Percentiles rank a stretch among this genome's conserved stretches.
These are phyloP conservation scores for Cydia splendana DNA, from an alignment of 1,140 invertebrate genomes.

Conservation along the genomic window DNA sequence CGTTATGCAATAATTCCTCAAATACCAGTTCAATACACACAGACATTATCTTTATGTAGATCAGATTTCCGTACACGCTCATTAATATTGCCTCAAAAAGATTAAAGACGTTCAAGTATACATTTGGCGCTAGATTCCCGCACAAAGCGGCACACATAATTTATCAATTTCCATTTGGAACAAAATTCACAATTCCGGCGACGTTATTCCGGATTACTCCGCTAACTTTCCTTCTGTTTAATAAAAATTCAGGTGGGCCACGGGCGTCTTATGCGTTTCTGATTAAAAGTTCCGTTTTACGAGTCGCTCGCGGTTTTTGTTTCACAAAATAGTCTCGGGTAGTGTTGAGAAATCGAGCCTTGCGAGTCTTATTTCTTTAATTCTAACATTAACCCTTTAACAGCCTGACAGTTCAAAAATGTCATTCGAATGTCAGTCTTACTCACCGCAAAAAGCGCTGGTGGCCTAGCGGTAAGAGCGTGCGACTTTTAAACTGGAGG, in stretches of 20 bases:
- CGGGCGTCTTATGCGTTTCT: constrained; percentile 31
- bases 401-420: too few species aligned
- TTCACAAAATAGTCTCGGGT: constrained; percentile 2
- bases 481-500: too few species aligned
- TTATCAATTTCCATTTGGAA: constrained; percentile 31
- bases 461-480: too few species aligned
- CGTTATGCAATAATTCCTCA: too few species aligned
- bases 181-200: constrained; percentile 30
- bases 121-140: neutral
- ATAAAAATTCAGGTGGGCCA: constrained; percentile 38
- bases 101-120: constrained; percentile 4
- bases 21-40: too few species aligned
- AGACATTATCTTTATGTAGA: neutral
- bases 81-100: constrained; percentile 22
- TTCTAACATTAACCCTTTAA: too few species aligned
- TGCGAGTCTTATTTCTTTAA: neutral
- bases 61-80: neutral
- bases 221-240: constrained; percentile 38
- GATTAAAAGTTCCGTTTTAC: constrained; percentile 32
- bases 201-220: constrained; percentile 38
- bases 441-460: too few species aligned
- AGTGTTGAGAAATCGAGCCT: neutral
- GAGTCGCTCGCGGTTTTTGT: constrained; percentile 19
- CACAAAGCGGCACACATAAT: constrained; percentile 27
- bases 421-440: too few species aligned